Base-by-base conservation (phyloP, 1,140 invertebrate species). In the Octopus sinensis region DNA sequence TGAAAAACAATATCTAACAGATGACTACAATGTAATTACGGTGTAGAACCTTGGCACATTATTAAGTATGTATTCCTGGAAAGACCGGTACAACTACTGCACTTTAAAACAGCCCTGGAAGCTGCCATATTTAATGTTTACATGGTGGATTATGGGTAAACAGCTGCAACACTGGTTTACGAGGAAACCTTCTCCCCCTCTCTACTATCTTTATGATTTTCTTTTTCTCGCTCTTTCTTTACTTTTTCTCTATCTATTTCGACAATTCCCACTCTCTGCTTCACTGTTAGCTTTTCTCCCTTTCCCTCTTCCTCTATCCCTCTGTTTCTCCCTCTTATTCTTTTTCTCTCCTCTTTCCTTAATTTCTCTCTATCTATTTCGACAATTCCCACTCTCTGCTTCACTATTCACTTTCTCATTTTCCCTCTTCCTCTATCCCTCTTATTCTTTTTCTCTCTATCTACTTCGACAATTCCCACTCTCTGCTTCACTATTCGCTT, bases 41-140 rank as follows among this genome's bases (percentile, higher is more conserved):
- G 30, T 43, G 30, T 43, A 43, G 30, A 43, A 43, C 30, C 1
- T 43, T 43, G 30, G 30, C 30, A 43, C 30, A 43, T 23, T 73
- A 73, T 73, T 73, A 73, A 13, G 13, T 4, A 73, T 73, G 6
- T 17, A 73, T 23, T 73, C 7, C 13, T 12, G 5, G 7, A 73
- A 73, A 73, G 30, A 9, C 68, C 68, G 68, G 68, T 17, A 73
- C 30, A 12, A 73, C 5, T 73, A 6, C 68, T 73, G 68, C 68
- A 12, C 30, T 23, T 12, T 73, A 23, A 0, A 73, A n/a, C 6
- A 23, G 30, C 68, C 5, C 68, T 73, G 68, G 68, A 23, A 73
- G 68, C 76, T 53, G 76, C 76, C 76, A 78, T 78, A 53, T 52
- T 53, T 52, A 53, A 53, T 78, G 76, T 78, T 78, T 78, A 78